These are phyloP conservation scores for Morphnarchus princeps DNA, from an alignment of 2,113 vertebrate genomes.

Conservation along the genomic window DNA sequence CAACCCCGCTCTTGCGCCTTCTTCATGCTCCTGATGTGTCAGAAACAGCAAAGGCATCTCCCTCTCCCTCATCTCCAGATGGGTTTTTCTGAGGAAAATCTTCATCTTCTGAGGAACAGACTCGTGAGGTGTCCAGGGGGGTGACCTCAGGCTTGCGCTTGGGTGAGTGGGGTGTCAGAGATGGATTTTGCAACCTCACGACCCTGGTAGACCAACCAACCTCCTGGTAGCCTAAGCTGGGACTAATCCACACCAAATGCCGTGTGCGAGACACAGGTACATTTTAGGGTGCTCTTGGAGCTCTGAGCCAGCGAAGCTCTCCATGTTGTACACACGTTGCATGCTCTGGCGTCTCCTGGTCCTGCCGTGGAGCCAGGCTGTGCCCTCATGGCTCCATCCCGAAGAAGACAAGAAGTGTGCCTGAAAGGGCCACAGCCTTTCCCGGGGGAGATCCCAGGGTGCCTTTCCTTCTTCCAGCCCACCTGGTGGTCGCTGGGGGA, in stretches of 20 bases:
- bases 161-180: background rate
- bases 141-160: background rate
- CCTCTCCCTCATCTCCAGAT: background rate
- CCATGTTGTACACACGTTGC: background rate
- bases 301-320: background rate
- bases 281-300: background rate
- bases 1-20: background rate
- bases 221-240: background rate
- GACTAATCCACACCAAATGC: background rate
- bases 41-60: background rate
- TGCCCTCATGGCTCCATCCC: background rate
- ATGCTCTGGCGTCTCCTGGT: background rate
- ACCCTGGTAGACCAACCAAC: background rate
- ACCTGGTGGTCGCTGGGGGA: accelerated
- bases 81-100: background rate
- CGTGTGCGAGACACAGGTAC: background rate
- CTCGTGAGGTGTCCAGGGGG: background rate
- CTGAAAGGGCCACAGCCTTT: background rate
- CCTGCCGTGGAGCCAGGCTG: background rate
- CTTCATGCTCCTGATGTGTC: background rate
- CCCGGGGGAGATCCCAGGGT: accelerated
- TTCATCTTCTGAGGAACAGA: background rate
- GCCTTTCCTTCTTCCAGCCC: background rate
- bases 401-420: background rate
- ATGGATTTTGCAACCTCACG: background rate